Evolutionary conservation across 2,797 vertebrate species (phyloP).

Genomic region (Mico argentatus): DNA sequence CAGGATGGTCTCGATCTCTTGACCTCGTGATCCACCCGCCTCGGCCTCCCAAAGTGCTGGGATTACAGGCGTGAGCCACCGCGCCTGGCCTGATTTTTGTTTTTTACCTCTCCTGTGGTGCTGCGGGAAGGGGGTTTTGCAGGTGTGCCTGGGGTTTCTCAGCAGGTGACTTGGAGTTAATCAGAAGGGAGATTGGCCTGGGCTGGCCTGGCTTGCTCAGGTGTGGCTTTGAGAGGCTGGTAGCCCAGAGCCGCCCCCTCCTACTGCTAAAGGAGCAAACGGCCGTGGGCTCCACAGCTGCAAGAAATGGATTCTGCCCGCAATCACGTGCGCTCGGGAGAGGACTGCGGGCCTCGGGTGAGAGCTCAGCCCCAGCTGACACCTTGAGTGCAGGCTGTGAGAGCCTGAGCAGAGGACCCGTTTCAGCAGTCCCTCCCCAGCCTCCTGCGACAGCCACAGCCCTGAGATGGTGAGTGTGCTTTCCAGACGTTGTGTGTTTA

Average conservation of each 20-base stretch:
- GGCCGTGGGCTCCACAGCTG: neutral
- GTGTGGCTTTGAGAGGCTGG: neutral
- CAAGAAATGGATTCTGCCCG: neutral
- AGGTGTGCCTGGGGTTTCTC: neutral
- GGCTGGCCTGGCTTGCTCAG: neutral
- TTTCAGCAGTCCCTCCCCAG: too few species aligned
- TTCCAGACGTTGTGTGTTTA: neutral
- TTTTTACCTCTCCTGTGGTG: too few species aligned
- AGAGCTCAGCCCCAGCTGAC: neutral
- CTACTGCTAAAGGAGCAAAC: rapidly evolving
- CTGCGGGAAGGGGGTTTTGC: too few species aligned
- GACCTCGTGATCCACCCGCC: too few species aligned
- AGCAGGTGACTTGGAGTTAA: neutral
- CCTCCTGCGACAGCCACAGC: neutral
- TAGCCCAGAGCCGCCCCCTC: neutral
- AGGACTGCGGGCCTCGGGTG: neutral
- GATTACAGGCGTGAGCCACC: too few species aligned
- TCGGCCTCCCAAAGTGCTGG: too few species aligned
- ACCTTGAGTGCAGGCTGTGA: neutral
- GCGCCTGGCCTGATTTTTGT: too few species aligned
- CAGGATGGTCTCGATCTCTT: too few species aligned
- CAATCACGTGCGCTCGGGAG: neutral
- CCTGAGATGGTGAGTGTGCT: neutral
- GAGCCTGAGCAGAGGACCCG: neutral
- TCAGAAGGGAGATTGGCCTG: neutral